Evolutionary conservation across 2,113 vertebrate genomes (phyloP).

Genomic region (Hippocampus guttulatus): DNA sequence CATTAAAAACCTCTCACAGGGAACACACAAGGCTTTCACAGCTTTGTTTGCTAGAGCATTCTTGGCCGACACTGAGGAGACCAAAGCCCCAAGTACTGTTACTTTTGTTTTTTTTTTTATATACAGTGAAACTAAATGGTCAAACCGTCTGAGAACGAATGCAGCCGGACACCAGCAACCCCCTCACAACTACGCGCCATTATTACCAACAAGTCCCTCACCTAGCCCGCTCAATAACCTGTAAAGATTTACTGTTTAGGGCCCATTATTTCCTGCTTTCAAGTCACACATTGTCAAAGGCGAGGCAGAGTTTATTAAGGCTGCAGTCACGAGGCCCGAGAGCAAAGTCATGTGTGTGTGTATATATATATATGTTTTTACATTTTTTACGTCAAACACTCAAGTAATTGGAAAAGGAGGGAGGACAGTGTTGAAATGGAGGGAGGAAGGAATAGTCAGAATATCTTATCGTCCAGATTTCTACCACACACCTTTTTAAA

Average conservation of each 20-base stretch:
- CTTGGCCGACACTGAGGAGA: constrained; percentile 9
- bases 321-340: constrained; percentile 39
- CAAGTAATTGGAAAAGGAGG: constrained; percentile 15
- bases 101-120: neutral
- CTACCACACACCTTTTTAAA: too few species aligned
- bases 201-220: constrained; percentile 14
- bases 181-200: neutral
- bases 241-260: constrained; percentile 74
- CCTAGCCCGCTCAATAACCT: constrained; percentile 69
- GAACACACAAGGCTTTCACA: constrained; percentile 9
- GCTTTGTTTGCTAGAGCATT: constrained; percentile 7
- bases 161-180: constrained; percentile 18
- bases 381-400: constrained; percentile 31
- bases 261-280: constrained; percentile 76
- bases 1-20: constrained; percentile 27
- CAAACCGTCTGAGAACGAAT: constrained; percentile 13
- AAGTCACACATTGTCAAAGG: constrained; percentile 75
- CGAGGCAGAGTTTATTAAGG: constrained; percentile 67
- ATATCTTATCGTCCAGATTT: too few species aligned
- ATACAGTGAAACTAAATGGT: constrained; percentile 11
- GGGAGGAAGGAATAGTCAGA: neutral
- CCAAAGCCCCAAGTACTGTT: constrained; percentile 1
- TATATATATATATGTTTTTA: neutral
- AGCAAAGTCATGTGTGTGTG: constrained; percentile 2
- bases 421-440: neutral